Evolutionary conservation across 64 coral and sea anemone genomes (phyloP).

Genomic region (Orbicella faveolata): DNA sequence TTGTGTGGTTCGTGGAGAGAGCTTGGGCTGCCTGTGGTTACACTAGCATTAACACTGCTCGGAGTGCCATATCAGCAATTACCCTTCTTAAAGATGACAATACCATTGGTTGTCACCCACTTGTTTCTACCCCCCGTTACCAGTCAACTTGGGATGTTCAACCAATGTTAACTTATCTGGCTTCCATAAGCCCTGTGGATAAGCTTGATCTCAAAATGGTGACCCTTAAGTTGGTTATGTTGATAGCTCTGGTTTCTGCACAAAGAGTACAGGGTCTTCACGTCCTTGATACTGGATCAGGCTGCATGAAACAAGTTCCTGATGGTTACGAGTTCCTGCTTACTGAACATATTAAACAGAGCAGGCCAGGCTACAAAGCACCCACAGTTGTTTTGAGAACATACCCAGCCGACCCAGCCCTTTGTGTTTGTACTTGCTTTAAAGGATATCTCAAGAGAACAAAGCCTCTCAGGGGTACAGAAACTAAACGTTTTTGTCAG

Average conservation of each 20-base stretch:
- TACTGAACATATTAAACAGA: neutral
- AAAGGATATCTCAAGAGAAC: neutral
- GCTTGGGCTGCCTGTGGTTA: too few species aligned
- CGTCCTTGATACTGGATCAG: slow-evolving; percentile 1
- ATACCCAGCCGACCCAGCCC: neutral
- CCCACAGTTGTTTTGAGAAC: neutral
- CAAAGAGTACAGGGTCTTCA: neutral
- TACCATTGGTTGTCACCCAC: neutral
- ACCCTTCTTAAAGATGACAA: neutral
- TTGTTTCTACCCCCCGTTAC: slow-evolving; percentile 6
- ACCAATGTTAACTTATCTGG: slow-evolving; percentile 1
- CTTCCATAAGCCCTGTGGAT: neutral
- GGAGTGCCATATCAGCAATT: slow-evolving; percentile 46
- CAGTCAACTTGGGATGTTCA: slow-evolving; percentile 27
- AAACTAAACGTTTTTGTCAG: neutral
- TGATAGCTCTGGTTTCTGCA: slow-evolving; percentile 1
- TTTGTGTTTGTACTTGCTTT: neutral
- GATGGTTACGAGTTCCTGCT: neutral
- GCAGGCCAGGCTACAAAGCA: slow-evolving; percentile 26
- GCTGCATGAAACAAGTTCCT: slow-evolving; percentile 9
- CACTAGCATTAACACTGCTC: slow-evolving; percentile 39
- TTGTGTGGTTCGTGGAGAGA: too few species aligned
- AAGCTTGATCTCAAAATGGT: neutral
- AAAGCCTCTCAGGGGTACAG: neutral
- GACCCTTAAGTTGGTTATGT: neutral